Percentiles rank a stretch among this genome's conserved stretches.
Evolutionary conservation across 2,113 vertebrate species (phyloP).

Genomic region (Euleptes europaea): DNA sequence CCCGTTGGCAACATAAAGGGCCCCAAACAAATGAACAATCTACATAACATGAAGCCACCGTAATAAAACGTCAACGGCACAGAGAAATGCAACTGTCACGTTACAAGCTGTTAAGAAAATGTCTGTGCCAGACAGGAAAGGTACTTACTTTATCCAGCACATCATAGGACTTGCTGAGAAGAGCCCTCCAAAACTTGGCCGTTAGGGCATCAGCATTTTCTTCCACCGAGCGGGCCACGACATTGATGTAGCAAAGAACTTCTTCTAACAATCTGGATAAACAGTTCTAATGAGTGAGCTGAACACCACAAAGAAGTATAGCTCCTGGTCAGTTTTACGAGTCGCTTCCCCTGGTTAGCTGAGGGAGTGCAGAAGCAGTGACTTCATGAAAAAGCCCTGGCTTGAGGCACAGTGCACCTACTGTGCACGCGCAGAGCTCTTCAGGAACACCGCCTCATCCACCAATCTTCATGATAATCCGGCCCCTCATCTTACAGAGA

Average conservation of each 20-base stretch:
- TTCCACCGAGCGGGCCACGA: conserved; percentile 86
- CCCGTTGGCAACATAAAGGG: background rate
- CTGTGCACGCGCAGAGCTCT: too few relatives aligned
- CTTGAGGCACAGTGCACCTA: too few relatives aligned
- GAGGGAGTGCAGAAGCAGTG: too few relatives aligned
- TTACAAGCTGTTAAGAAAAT: conserved; percentile 10
- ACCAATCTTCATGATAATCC: too few relatives aligned
- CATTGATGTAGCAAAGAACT: conserved; percentile 85
- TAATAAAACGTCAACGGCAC: background rate
- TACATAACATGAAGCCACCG: background rate
- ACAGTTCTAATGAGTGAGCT: conserved; percentile 20
- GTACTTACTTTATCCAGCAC: conserved; percentile 88
- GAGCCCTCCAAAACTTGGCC: conserved; percentile 93
- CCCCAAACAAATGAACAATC: background rate
- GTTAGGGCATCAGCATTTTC: conserved; percentile 85
- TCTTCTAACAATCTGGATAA: conserved; percentile 86
- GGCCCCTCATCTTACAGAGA: too few relatives aligned
- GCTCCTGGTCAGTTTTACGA: background rate
- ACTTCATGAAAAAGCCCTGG: too few relatives aligned
- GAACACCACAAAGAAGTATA: background rate
- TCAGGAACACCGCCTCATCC: too few relatives aligned
- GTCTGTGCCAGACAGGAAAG: background rate
- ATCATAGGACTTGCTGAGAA: conserved; percentile 92
- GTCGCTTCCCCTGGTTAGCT: background rate
- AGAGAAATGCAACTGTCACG: background rate